phyloP scores from a whole-genome alignment of 2,888 invertebrate genomes.

The Agrilus cyanescens region DNA sequence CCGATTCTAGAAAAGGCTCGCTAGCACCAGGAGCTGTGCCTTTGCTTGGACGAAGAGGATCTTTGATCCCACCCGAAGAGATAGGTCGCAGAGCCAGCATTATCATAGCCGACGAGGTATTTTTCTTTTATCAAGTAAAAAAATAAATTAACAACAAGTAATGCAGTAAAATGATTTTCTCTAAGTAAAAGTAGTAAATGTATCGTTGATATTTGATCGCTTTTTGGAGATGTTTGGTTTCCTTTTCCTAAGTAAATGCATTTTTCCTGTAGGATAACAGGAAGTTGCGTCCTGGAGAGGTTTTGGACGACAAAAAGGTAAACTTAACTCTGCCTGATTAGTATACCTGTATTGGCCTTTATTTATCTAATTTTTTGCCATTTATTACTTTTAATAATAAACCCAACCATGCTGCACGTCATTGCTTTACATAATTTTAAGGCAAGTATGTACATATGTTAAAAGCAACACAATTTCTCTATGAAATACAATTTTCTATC shows the following conservation, averaged over 20 bases:
- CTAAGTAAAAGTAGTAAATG: not conserved
- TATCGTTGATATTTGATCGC: too few relatives aligned
- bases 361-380: constrained; percentile 18
- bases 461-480: too few relatives aligned
- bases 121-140: constrained; percentile 24
- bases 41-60: constrained; percentile 61
- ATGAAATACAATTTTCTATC: too few relatives aligned
- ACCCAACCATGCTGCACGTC: too few relatives aligned
- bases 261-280: constrained; percentile 60
- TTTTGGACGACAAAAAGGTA: constrained; percentile 91
- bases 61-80: constrained; percentile 79
- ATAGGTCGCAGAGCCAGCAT: constrained; percentile 78
- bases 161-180: not conserved
- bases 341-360: constrained; percentile 13
- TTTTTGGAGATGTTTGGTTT: constrained; percentile 1
- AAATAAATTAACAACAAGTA: too few relatives aligned
- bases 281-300: constrained; percentile 89
- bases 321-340: constrained; percentile 27
- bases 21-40: constrained; percentile 25
- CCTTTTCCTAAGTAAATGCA: constrained; percentile 15
- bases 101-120: constrained; percentile 91
- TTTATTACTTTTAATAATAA: not conserved
- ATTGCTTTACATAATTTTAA: too few relatives aligned
- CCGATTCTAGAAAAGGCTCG: constrained; percentile 62
- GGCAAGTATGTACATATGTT: too few relatives aligned